Base-by-base conservation (phyloP, 2,113 vertebrate genomes). In the Tympanuchus pallidicinctus region DNA sequence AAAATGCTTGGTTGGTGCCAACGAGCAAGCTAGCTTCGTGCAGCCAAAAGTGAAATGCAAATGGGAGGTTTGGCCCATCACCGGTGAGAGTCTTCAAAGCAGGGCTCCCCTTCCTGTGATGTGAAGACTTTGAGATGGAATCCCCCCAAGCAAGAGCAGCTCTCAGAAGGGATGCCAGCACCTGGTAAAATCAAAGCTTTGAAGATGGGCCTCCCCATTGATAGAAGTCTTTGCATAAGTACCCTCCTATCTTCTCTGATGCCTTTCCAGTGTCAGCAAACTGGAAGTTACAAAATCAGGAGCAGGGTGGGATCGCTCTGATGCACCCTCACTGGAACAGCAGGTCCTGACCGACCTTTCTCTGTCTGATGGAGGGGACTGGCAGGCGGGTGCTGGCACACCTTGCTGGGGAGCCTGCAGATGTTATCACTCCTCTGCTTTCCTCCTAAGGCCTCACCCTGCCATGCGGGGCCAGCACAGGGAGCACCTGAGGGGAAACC, bases 251-350 rank as follows among this genome's bases (percentile, higher is more conserved):
- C 93, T 94, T 57, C 94, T 94, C 63, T 74, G 96, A 96, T 93
- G 92, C 45, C 95, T 97, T 98, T 98, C 97, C 97, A 97, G 97
- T 95, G 79, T 91, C 89, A 92, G 84, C 73, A 95, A 95, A 89
- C 67, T 73, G 64, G 61, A 92, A 92, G 83, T 90, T 96, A 91
- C 95, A 78, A 42, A 77, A 30, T 28, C 92, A 73, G 94, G 94
- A 79, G 4, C 1, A n/a, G 57, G 85, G 72, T 85, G 86, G 90
- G 84, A 95, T 82, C 86, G 52, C 82, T 80, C 59, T 25, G 84
- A 89, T 93, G 92, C 80, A 73, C 91, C 88, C 74, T 69, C 82
- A 7, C 87, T 89, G 93, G 94, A 94, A 89, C 92, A 91, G 94
- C 90, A 86, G 77, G 90, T 88, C 92, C 21, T 15, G 86, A 74